Evolutionary conservation across 2,113 vertebrate species (phyloP), one percentile per base, ranked within the genome.

Genomic region (Cercocebus atys): DNA sequence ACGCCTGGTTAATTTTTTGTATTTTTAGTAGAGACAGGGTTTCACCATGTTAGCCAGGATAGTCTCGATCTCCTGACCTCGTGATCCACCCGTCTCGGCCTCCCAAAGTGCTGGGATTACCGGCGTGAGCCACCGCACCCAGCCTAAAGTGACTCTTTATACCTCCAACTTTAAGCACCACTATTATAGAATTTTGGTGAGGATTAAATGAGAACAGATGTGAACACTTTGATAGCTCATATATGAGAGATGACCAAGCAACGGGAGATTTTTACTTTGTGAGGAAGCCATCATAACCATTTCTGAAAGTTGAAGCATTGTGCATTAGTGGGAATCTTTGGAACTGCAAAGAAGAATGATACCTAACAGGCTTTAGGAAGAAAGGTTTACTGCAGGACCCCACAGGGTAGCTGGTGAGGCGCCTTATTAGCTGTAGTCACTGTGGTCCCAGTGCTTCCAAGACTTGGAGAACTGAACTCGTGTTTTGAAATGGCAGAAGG

Each of bases 401-500:
- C 27, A 75, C 23, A 40, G 43, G 11, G 16, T 70, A 70, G 38
- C 47, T 40, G 7, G 13, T 7, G 32, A 70, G 73, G 92, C 32
- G 13, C 2, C 6, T 85, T 52, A 20, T 57, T 38, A 94, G 57
- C 73, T 90, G 3, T 30, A 43, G 25, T 93, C 20, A 61, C 45
- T 10, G 8, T 55, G 50, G 27, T 25, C 73, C 45, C 40, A 61
- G 30, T 35, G 72, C 27, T 90, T 85, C 66, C 20, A 59, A 50
- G 40, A n/a, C 27, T 30, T 73, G 32, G 35, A 81, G 38, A 85
- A 73, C 11, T 78, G 32, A 95, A 93, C 78, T 5, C 25, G 66
- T 86, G 66, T 47, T 93, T 82, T 82, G 38, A 89, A 94, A 57
- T 73, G 45, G 59, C 81, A 92, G 72, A 57, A 87, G 79, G 61